A percentile compares a stretch with the other conserved stretches of the same genome.
phyloP scores from a whole-genome alignment of 2,888 invertebrate species.

The Stenodema calcarata region DNA sequence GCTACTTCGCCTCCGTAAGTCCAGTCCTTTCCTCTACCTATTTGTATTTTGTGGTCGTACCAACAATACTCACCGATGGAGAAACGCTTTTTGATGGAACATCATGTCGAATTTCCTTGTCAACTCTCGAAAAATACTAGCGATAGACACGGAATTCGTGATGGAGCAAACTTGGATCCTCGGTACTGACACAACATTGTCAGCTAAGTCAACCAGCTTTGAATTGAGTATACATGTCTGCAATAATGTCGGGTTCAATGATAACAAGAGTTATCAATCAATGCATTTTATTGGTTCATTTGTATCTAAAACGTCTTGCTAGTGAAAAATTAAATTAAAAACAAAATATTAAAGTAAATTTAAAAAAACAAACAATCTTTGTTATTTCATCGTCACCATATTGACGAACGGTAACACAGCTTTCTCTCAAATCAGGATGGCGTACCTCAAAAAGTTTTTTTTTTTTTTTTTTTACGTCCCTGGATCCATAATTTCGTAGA shows the following conservation, averaged over 20 bases:
- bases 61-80: neutral
- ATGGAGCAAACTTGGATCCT: slow-evolving; percentile 20
- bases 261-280: neutral
- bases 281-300: too few relatives aligned
- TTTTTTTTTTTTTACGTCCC: too few relatives aligned
- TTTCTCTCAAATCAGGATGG: too few relatives aligned
- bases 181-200: slow-evolving; percentile 4
- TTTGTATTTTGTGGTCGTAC: neutral
- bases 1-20: neutral
- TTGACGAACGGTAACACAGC: too few relatives aligned
- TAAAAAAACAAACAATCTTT: too few relatives aligned
- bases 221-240: neutral
- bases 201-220: neutral
- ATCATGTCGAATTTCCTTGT: slow-evolving; percentile 14
- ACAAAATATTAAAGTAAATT: too few relatives aligned
- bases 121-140: neutral
- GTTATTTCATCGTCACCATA: too few relatives aligned
- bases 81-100: slow-evolving; percentile 24
- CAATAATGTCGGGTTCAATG: neutral
- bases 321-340: too few relatives aligned
- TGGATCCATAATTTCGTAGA: too few relatives aligned
- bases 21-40: too few relatives aligned
- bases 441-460: too few relatives aligned
- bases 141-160: neutral
- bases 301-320: too few relatives aligned